These are phyloP conservation scores for Microtus ochrogaster DNA, from an alignment of 2,113 vertebrate genomes.

Conservation along the genomic window DNA sequence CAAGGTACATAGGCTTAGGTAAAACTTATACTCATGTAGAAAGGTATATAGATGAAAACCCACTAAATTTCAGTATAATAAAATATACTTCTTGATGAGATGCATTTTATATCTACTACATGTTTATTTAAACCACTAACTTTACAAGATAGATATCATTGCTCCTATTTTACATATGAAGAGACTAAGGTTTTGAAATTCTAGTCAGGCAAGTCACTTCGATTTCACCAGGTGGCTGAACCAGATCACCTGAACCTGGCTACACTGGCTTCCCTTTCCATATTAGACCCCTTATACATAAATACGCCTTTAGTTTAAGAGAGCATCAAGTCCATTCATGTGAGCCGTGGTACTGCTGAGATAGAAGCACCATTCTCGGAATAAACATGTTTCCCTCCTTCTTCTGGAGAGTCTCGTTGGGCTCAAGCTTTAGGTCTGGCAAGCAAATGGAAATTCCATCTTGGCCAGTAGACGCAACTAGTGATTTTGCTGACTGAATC, in stretches of 20 bases:
- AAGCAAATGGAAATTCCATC: conserved; percentile 60
- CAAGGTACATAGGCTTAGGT: background rate
- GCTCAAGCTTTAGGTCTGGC: conserved; percentile 19
- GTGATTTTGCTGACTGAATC: conserved; percentile 42
- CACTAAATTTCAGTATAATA: conserved; percentile 1
- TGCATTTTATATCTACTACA: conserved; percentile 6
- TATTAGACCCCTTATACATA: conserved; percentile 20
- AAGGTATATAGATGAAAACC: background rate
- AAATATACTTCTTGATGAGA: background rate
- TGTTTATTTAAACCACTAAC: conserved; percentile 39
- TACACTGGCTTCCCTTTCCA: background rate
- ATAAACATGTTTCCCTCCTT: conserved; percentile 45
- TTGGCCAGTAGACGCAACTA: conserved; percentile 42
- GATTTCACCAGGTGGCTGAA: background rate
- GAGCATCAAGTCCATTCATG: background rate
- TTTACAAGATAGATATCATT: conserved; percentile 34
- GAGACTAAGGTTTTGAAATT: conserved; percentile 16
- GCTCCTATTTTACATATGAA: background rate
- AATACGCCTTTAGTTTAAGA: conserved; percentile 39
- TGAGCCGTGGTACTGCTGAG: conserved; percentile 11
- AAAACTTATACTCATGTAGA: background rate
- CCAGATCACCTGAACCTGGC: background rate
- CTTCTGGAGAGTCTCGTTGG: background rate
- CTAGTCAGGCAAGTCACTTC: background rate
- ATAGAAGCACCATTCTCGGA: conserved; percentile 54